Evolutionary conservation across 2,888 invertebrate genomes (phyloP).

Genomic region (Steinernema hermaphroditum): DNA sequence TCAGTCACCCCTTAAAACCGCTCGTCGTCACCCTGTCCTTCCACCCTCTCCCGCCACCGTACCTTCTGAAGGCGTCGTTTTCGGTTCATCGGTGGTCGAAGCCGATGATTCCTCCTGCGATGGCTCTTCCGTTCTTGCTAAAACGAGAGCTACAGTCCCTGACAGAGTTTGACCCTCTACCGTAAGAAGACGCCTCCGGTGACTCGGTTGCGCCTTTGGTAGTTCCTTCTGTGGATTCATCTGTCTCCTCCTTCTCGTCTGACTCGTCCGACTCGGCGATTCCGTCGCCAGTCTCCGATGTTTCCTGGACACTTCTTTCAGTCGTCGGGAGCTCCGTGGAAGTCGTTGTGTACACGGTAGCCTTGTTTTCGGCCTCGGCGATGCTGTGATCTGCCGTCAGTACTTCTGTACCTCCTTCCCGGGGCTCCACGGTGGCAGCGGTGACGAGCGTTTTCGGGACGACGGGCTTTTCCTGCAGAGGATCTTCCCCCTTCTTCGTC

Average conservation of each 20-base stretch:
- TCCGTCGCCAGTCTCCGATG: not conserved
- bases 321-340: not conserved
- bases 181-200: not conserved
- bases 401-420: not conserved
- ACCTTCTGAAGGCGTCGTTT: too few relatives aligned
- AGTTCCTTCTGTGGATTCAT: too few relatives aligned
- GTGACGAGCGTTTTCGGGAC: slow-evolving; percentile 11
- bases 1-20: too few relatives aligned
- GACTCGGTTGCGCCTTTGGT: not conserved
- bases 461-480: not conserved
- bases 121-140: not conserved
- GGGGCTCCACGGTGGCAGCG: not conserved
- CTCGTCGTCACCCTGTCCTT: too few relatives aligned
- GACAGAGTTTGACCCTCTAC: not conserved
- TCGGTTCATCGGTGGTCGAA: not conserved
- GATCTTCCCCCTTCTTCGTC: not conserved
- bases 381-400: not conserved
- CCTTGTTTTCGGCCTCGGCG: not conserved
- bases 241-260: too few relatives aligned
- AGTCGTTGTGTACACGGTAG: not conserved
- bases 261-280: too few relatives aligned
- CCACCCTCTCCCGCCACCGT: too few relatives aligned
- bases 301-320: not conserved
- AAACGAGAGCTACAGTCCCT: not conserved
- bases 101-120: slow-evolving; percentile 1